A percentile compares a stretch with the other conserved stretches of the same genome.
phyloP scores from a whole-genome alignment of 2,797 vertebrate species.

The Hydrolagus colliei region DNA sequence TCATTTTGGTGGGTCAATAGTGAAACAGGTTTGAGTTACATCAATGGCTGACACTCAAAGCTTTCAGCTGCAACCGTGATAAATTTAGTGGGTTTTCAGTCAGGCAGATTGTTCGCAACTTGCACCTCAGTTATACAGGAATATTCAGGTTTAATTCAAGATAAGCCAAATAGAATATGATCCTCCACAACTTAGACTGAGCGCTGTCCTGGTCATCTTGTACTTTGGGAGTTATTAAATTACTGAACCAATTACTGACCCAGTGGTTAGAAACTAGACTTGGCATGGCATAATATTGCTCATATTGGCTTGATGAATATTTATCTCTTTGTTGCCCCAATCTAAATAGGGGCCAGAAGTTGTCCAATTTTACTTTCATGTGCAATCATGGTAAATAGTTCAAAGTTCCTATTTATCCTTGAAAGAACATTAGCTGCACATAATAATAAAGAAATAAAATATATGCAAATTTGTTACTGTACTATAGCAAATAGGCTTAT shows the following conservation, averaged over 20 bases:
- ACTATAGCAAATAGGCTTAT: not conserved
- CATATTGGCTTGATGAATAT: not conserved
- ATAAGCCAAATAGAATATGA: not conserved
- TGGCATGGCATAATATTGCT: not conserved
- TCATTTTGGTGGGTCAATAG: conserved; percentile 27
- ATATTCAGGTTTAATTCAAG: conserved; percentile 4
- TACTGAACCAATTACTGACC: not conserved
- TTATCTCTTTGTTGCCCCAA: not conserved
- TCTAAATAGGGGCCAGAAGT: not conserved
- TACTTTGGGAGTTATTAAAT: not conserved
- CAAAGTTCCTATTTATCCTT: not conserved
- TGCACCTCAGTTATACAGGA: not conserved
- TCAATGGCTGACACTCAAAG: conserved; percentile 16
- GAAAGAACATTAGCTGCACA: no score
- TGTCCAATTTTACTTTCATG: not conserved
- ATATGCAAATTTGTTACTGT: not conserved
- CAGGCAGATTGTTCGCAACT: not conserved
- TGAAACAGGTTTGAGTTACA: conserved; percentile 3
- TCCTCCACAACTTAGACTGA: no score
- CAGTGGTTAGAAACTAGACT: not conserved
- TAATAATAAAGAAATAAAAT: not conserved
- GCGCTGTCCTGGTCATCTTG: no score
- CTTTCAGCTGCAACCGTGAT: not conserved
- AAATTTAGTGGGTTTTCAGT: conserved; percentile 3
- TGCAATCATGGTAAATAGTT: not conserved